A percentile compares a stretch with the other conserved stretches of the same genome.
Evolutionary conservation across 2,113 vertebrate genomes (phyloP).

Genomic region (Calcarius ornatus): DNA sequence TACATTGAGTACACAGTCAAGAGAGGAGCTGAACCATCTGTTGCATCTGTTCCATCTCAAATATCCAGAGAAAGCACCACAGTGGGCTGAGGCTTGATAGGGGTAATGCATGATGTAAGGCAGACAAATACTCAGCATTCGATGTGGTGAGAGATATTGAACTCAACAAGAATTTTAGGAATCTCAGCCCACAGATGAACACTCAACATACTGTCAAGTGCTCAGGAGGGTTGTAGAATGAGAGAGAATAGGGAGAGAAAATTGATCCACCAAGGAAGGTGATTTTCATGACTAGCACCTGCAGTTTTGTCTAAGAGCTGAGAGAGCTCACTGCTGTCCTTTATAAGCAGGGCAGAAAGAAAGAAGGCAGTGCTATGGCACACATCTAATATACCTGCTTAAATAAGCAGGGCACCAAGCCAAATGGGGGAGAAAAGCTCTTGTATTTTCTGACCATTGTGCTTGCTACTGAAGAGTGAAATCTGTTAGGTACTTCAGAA

Average conservation of each 20-base stretch:
- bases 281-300: background rate
- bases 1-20: background rate
- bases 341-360: background rate
- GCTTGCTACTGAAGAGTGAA: background rate
- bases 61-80: background rate
- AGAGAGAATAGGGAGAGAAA: background rate
- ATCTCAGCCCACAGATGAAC: background rate
- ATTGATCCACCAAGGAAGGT: background rate
- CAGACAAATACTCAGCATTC: background rate
- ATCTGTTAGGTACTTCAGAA: background rate
- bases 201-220: background rate
- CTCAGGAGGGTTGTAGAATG: background rate
- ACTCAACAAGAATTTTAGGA: background rate
- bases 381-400: background rate
- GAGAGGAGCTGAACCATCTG: background rate
- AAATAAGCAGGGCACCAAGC: background rate
- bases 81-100: background rate
- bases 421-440: background rate
- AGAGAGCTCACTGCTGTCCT: background rate
- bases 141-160: background rate
- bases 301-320: background rate
- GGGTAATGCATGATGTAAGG: background rate
- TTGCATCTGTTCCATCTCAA: background rate
- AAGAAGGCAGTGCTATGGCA: background rate
- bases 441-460: background rate